Conservation (phyloP, 2,888 invertebrate genomes). For the Punctoribates punctum region DNA sequence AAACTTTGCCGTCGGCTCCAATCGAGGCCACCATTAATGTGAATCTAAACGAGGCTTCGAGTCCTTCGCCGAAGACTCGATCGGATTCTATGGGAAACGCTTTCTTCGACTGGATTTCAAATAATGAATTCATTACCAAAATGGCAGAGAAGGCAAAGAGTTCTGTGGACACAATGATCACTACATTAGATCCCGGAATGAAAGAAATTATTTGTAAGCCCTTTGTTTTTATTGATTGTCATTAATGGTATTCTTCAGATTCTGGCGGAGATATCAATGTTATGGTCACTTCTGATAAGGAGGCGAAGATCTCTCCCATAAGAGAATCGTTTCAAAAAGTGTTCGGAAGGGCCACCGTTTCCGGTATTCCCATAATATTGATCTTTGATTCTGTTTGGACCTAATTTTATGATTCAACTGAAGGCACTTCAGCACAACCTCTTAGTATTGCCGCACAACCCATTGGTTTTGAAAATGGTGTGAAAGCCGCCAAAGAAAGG, state of each 20-base stretch:
- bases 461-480: slow-evolving; percentile 71
- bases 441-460: slow-evolving; percentile 68
- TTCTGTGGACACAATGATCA: slow-evolving; percentile 78
- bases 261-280: slow-evolving; percentile 73
- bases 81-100: slow-evolving; percentile 30
- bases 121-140: slow-evolving; percentile 45
- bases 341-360: slow-evolving; percentile 73
- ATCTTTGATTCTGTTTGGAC: not conserved
- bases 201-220: slow-evolving; percentile 72
- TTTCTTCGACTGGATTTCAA: slow-evolving; percentile 43
- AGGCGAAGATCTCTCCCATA: slow-evolving; percentile 69
- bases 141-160: slow-evolving; percentile 54
- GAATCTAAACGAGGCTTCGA: not conserved
- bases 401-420: not conserved
- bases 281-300: slow-evolving; percentile 71
- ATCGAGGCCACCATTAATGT: slow-evolving; percentile 18
- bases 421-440: slow-evolving; percentile 61
- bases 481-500: slow-evolving; percentile 69
- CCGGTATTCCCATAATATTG: not conserved
- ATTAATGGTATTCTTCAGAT: slow-evolving; percentile 58
- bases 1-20: not conserved
- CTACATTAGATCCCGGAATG: slow-evolving; percentile 84
- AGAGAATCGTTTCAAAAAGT: slow-evolving; percentile 74
- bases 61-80: slow-evolving; percentile 12
- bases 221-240: slow-evolving; percentile 43